phyloP scores from a whole-genome alignment of 37 sponge, comb jelly and placozoan genomes.

The Halichondria panicea region DNA sequence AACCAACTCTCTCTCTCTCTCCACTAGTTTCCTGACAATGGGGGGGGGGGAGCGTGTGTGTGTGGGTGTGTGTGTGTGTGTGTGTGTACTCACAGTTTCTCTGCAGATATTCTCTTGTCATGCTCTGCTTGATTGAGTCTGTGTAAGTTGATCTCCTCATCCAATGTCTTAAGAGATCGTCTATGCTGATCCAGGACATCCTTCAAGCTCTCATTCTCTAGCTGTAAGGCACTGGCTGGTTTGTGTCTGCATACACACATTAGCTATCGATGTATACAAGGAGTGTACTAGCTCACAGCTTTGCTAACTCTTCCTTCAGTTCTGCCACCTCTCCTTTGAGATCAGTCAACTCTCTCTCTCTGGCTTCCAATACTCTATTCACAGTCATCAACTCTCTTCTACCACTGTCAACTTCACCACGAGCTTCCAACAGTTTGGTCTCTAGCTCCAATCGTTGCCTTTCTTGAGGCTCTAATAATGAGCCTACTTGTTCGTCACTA shows the following conservation, averaged over 20 bases:
- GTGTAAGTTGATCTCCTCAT: constrained; percentile 43
- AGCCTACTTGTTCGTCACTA: too few relatives aligned
- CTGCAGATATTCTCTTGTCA: constrained; percentile 9
- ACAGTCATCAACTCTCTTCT: constrained; percentile 26
- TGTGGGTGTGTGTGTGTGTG: too few relatives aligned
- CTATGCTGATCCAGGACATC: constrained; percentile 33
- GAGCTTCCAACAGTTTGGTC: constrained; percentile 1
- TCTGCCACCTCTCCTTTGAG: constrained; percentile 23
- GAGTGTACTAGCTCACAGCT: constrained; percentile 12
- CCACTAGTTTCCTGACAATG: not conserved
- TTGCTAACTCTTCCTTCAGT: constrained; percentile 33
- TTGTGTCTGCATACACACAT: constrained; percentile 22
- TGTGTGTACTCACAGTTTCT: constrained; percentile 33
- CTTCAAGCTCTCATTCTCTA: constrained; percentile 41
- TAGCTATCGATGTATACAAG: not conserved
- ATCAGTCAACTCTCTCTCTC: constrained; percentile 3
- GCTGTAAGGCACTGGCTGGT: constrained; percentile 1
- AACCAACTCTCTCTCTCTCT: constrained; percentile 45
- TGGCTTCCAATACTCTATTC: constrained; percentile 7
- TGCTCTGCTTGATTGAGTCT: constrained; percentile 24
- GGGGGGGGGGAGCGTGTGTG: not conserved
- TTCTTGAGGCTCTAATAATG: too few relatives aligned
- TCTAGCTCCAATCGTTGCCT: constrained; percentile 7
- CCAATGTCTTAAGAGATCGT: constrained; percentile 24
- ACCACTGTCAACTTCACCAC: constrained; percentile 1